phyloP scores from a whole-genome alignment of 2,113 vertebrate genomes.

The Bettongia penicillata region DNA sequence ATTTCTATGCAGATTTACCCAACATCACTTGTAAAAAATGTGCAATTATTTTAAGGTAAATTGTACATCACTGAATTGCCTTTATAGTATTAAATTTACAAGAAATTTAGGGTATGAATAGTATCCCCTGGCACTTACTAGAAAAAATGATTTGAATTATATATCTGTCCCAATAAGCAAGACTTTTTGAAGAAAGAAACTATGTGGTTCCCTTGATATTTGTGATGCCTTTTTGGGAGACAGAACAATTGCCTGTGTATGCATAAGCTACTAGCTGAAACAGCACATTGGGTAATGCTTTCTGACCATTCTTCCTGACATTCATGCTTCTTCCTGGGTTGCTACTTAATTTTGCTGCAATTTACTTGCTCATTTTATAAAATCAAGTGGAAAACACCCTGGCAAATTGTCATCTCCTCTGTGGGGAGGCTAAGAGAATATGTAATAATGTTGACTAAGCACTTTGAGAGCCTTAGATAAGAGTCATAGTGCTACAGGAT shows the following conservation, averaged over 20 bases:
- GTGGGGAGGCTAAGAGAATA: not conserved
- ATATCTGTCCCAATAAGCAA: not conserved
- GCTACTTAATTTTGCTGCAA: not conserved
- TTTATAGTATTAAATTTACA: not conserved
- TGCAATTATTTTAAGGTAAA: slow-evolving; percentile 13
- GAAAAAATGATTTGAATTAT: not conserved
- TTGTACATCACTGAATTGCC: not conserved
- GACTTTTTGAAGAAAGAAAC: not conserved
- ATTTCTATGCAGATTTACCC: slow-evolving; percentile 11
- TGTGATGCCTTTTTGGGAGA: not conserved
- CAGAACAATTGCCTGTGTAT: not conserved
- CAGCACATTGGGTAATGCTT: not conserved
- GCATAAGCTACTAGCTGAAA: not conserved
- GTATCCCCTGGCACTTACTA: not conserved
- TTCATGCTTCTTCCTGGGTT: not conserved
- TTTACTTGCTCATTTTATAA: not conserved
- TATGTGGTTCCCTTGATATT: not conserved
- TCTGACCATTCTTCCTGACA: not conserved
- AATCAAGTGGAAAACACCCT: not conserved
- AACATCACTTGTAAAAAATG: slow-evolving; percentile 8
- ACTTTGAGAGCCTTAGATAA: not conserved
- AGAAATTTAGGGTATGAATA: not conserved
- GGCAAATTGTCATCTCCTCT: slow-evolving; percentile 17
- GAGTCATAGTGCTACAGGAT: not conserved
- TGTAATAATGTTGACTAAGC: slow-evolving; percentile 37